Conservation (phyloP, 2,113 vertebrate species). For the Cyprinodon brontotheroides region DNA sequence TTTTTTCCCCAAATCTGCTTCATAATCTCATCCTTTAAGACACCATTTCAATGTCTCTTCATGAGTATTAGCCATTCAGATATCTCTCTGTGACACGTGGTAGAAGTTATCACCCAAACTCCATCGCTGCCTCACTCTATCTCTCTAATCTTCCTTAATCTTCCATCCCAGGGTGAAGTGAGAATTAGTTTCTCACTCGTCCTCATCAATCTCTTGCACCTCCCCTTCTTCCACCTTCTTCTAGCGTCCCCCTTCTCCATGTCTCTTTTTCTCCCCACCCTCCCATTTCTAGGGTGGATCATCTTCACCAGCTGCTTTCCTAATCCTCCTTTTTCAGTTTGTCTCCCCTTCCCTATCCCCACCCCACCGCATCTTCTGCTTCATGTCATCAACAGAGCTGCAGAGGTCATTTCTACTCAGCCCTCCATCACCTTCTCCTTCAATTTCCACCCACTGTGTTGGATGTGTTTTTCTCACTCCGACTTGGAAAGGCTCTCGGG, state of each 20-base stretch:
- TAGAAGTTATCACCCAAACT: slow-evolving; percentile 78
- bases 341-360: slow-evolving; percentile 35
- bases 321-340: slow-evolving; percentile 66
- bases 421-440: slow-evolving; percentile 25
- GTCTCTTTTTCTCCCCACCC: slow-evolving; percentile 5
- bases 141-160: slow-evolving; percentile 82
- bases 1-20: slow-evolving; percentile 36
- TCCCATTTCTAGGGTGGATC: slow-evolving; percentile 43
- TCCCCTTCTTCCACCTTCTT: slow-evolving; percentile 47
- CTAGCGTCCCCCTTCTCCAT: slow-evolving; percentile 27
- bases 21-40: slow-evolving; percentile 44
- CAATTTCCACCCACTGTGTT: slow-evolving; percentile 34
- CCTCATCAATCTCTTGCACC: slow-evolving; percentile 78
- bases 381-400: slow-evolving; percentile 54
- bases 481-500: slow-evolving; percentile 33
- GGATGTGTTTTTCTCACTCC: background rate
- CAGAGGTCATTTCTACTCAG: slow-evolving; percentile 54
- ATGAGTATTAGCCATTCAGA: slow-evolving; percentile 75
- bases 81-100: slow-evolving; percentile 73
- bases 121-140: slow-evolving; percentile 66
- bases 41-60: slow-evolving; percentile 37
- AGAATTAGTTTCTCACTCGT: slow-evolving; percentile 83
- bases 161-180: slow-evolving; percentile 81
- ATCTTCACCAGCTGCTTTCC: slow-evolving; percentile 64
- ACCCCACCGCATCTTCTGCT: slow-evolving; percentile 42